Evolutionary conservation across 2,113 vertebrate species (phyloP).

Genomic region (Pimephales promelas): DNA sequence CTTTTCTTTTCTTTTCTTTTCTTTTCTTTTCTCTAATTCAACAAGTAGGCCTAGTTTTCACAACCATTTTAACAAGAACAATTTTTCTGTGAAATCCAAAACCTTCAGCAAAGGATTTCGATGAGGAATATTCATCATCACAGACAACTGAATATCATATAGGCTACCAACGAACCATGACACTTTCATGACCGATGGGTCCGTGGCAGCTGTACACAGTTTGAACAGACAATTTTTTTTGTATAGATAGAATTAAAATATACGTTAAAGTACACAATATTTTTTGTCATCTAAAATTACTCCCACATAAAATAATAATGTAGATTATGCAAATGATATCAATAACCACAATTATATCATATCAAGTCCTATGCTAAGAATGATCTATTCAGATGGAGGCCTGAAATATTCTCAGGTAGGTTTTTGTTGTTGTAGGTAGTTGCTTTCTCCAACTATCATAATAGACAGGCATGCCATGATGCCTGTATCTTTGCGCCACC

Average conservation of each 20-base stretch:
- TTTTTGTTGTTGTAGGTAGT: no score
- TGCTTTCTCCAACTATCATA: not conserved
- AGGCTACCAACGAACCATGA: not conserved
- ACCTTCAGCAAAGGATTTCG: not conserved
- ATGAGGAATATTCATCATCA: not conserved
- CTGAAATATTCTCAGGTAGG: not conserved
- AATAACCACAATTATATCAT: no score
- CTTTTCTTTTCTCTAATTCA: not conserved
- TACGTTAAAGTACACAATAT: not conserved
- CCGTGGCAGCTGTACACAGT: no score
- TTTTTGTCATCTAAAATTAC: not conserved
- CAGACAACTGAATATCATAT: not conserved
- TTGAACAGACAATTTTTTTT: no score
- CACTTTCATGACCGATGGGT: not conserved
- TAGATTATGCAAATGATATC: not conserved
- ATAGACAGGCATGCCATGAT: not conserved
- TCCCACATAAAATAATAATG: not conserved
- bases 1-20: not conserved
- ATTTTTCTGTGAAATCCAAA: not conserved
- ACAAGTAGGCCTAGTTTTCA: not conserved
- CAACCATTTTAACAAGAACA: not conserved
- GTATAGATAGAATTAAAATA: no score
- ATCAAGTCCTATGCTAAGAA: no score
- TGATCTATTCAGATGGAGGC: not conserved
- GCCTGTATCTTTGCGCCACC: not conserved